Percentiles rank a stretch among this genome's conserved stretches.
These are phyloP conservation scores for Chloromyia formosa DNA, from an alignment of 2,888 invertebrate species.

Conservation along the genomic window DNA sequence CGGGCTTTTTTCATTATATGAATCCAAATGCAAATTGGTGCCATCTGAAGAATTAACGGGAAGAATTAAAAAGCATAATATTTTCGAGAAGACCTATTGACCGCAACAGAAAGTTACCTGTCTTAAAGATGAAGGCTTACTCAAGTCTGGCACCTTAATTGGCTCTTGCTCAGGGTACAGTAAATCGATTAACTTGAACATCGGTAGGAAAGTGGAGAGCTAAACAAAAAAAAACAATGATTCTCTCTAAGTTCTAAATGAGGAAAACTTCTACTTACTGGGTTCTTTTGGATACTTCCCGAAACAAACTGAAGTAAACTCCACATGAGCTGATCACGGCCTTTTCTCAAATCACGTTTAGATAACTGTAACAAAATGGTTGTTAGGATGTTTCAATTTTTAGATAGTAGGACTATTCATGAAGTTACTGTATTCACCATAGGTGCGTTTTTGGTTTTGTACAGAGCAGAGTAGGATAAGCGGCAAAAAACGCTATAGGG, in stretches of 20 bases:
- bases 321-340: conserved; percentile 99
- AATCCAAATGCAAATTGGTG: conserved; percentile 96
- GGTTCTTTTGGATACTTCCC: conserved; percentile 94
- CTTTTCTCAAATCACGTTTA: conserved; percentile 83
- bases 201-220: conserved; percentile 86
- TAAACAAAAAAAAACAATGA: conserved; percentile 58
- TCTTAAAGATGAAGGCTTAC: conserved; percentile 74
- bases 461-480: no score
- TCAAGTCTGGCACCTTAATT: conserved; percentile 87
- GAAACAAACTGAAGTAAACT: conserved; percentile 96
- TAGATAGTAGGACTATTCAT: no score
- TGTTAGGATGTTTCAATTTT: no score
- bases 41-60: conserved; percentile 71
- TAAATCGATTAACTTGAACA: conserved; percentile 89
- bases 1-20: conserved; percentile 94
- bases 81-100: neutral
- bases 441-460: no score
- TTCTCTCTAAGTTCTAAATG: neutral
- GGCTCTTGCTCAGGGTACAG: conserved; percentile 93
- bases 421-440: no score
- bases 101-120: conserved; percentile 52
- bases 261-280: conserved; percentile 68
- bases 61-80: neutral
- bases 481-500: no score
- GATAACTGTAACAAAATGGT: conserved; percentile 69